Base-by-base conservation (phyloP, 2,113 vertebrate species). In the Poeciliopsis turrubarensis region DNA sequence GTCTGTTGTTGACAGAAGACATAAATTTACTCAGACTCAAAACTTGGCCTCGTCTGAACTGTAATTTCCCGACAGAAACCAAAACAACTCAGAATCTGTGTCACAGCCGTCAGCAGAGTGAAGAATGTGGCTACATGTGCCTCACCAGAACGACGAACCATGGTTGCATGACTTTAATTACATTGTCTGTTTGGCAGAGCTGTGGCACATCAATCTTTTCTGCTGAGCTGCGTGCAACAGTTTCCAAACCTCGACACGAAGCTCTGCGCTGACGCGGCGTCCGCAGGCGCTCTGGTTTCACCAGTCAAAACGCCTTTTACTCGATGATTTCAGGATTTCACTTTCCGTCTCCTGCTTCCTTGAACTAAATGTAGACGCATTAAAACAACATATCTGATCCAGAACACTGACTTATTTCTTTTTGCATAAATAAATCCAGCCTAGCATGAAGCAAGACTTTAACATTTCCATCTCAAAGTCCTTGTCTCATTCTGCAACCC, bases 91-190 rank as follows among this genome's bases (percentile, higher is more conserved):
- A 67, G 62, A 74, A 65, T 80, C 26, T 26, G 5, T 66, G 26
- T 78, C 77, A 37, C 60, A 31, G 72, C 66, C 10, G 39, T 68
- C 72, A 44, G 29, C 64, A n/a, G 77, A 63, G n/a, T 72, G 65
- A 72, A 32, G 62, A 39, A 86, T 27, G 15, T 63, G 73, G 80
- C 57, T 73, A 19, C 75, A 72, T 47, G 61, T 51, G 68, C 66
- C 78, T 82, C 71, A 60, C 82, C 73, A 68, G 64, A 69, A 72
- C 75, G 79, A n/a, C 69, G 67, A 65, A 51, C 71, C 84, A 82
- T 79, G 84, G 82, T 79, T 91, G 87, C 74, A 60, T 88, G 86
- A 86, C 79, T 89, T 90, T 89, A 92, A 90, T 91, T 85, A 88
- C 62, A 85, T 83, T 89, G 82, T 86, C 79, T 83, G 84, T 90